phyloP scores from a whole-genome alignment of 2,888 invertebrate species.

The Colletes collaris region DNA sequence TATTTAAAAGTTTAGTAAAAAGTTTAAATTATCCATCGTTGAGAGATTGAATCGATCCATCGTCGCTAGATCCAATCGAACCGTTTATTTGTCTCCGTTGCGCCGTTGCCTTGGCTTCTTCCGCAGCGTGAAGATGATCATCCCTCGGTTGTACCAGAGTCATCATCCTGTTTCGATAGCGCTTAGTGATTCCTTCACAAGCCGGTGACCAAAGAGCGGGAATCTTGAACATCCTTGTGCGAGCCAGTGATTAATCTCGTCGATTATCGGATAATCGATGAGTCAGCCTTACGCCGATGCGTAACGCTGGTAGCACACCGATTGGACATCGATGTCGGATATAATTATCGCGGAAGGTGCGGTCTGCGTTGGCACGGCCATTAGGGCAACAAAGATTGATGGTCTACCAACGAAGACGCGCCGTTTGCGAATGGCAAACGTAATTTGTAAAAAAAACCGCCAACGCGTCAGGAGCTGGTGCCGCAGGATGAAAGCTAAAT shows the following conservation, averaged over 20 bases:
- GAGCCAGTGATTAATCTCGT: slow-evolving; percentile 49
- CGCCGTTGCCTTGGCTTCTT: slow-evolving; percentile 22
- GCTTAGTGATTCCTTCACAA: slow-evolving; percentile 57
- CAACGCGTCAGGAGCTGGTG: not conserved
- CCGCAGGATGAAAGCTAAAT: not conserved
- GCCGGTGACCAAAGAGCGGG: slow-evolving; percentile 57
- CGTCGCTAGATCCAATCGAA: not conserved
- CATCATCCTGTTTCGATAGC: slow-evolving; percentile 22
- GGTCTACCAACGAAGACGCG: slow-evolving; percentile 10
- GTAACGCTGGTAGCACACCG: slow-evolving; percentile 46
- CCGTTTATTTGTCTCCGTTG: slow-evolving; percentile 6
- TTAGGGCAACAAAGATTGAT: slow-evolving; percentile 42
- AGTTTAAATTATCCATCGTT: slow-evolving; percentile 3
- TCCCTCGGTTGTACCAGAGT: slow-evolving; percentile 8
- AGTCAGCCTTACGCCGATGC: slow-evolving; percentile 34
- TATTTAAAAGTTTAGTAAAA: not conserved
- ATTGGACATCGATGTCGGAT: slow-evolving; percentile 69
- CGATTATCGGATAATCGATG: slow-evolving; percentile 64
- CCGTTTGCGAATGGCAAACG: slow-evolving; percentile 4
- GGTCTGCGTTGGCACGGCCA: slow-evolving; percentile 35
- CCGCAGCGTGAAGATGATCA: slow-evolving; percentile 2
- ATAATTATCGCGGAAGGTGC: slow-evolving; percentile 70
- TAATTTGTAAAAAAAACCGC: slow-evolving; percentile 3
- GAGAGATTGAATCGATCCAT: slow-evolving; percentile 1
- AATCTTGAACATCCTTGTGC: slow-evolving; percentile 58